phyloP scores from a whole-genome alignment of 2,888 invertebrate genomes.

The Candidula unifasciata region DNA sequence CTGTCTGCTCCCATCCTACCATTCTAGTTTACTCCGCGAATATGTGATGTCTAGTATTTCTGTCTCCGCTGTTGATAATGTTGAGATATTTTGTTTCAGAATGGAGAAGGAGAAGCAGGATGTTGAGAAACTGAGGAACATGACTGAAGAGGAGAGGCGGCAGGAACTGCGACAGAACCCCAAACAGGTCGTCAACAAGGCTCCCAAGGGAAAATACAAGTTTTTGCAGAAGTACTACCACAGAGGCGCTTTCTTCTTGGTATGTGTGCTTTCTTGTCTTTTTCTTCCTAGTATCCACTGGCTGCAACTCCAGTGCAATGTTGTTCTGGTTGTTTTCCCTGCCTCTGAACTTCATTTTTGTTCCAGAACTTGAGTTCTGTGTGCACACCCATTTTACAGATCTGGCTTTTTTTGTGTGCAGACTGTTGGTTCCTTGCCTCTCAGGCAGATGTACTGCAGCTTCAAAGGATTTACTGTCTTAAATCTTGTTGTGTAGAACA shows the following conservation, averaged over 20 bases:
- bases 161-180: slow-evolving; percentile 93
- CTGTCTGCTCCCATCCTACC: too few relatives aligned
- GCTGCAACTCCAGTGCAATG: too few relatives aligned
- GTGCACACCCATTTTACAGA: too few relatives aligned
- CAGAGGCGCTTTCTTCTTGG: slow-evolving; percentile 98
- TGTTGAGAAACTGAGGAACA: slow-evolving; percentile 91
- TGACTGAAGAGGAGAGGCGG: slow-evolving; percentile 97
- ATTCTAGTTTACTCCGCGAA: too few relatives aligned
- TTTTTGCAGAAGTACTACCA: slow-evolving; percentile 99
- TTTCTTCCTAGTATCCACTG: not conserved
- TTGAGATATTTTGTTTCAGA: slow-evolving; percentile 78
- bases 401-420: too few relatives aligned
- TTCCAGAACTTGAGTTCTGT: too few relatives aligned
- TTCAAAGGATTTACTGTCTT: too few relatives aligned
- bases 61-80: not conserved
- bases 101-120: slow-evolving; percentile 91
- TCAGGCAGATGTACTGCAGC: too few relatives aligned
- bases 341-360: too few relatives aligned
- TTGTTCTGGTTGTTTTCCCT: too few relatives aligned
- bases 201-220: slow-evolving; percentile 90
- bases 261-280: slow-evolving; percentile 68
- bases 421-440: too few relatives aligned
- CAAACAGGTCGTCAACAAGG: slow-evolving; percentile 92
- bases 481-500: too few relatives aligned
- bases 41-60: not conserved